These are phyloP conservation scores for Cryptophagus acutangulus DNA, from an alignment of 2,888 invertebrate genomes.

Conservation along the genomic window DNA sequence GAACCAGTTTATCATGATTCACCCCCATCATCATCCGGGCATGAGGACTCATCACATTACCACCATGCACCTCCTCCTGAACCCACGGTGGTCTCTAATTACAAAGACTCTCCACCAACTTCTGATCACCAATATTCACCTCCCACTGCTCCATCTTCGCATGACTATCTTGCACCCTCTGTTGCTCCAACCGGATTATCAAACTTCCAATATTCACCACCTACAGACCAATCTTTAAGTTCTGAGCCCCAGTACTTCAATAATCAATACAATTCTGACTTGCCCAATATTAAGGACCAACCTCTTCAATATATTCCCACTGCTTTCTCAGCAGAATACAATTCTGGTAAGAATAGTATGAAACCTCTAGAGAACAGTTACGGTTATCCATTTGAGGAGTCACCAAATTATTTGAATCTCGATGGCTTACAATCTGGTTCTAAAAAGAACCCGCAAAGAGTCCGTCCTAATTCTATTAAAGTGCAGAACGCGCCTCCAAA, in stretches of 20 bases:
- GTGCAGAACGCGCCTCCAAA: no score
- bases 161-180: not conserved
- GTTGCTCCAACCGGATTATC: not conserved
- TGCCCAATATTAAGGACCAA: no score
- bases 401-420: conserved; percentile 15
- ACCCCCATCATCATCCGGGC: not conserved
- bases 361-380: conserved; percentile 22
- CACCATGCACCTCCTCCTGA: no score
- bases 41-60: conserved; percentile 1
- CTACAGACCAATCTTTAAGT: no score
- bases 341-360: no score
- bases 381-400: conserved; percentile 25
- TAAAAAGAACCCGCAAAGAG: conserved; percentile 6
- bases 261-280: no score
- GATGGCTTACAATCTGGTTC: conserved; percentile 9
- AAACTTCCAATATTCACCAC: no score
- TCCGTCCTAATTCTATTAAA: conserved; percentile 9
- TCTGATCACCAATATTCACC: not conserved
- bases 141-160: not conserved
- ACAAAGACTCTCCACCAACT: not conserved
- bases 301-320: no score
- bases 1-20: conserved; percentile 4
- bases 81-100: not conserved
- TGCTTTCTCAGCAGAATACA: no score
- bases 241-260: no score